A percentile compares a stretch with the other conserved stretches of the same genome.
Evolutionary conservation across 2,113 vertebrate species (phyloP).

Genomic region (Notothenia coriiceps): DNA sequence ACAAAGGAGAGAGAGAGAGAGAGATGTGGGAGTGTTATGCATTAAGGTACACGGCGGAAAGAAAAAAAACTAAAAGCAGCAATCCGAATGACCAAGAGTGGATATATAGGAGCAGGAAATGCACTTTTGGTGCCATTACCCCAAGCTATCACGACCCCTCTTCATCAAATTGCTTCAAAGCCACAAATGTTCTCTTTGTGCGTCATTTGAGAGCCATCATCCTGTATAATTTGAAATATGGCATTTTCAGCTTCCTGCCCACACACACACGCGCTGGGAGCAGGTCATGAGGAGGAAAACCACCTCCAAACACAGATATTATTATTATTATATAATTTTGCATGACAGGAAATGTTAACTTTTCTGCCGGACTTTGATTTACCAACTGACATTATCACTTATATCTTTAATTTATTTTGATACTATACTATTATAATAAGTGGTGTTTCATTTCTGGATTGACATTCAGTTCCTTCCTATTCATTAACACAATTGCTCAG

Average conservation of each 20-base stretch:
- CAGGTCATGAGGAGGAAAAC: constrained; percentile 7
- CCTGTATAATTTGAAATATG: constrained; percentile 46
- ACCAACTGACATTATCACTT: neutral
- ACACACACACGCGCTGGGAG: neutral
- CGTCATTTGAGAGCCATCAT: constrained; percentile 67
- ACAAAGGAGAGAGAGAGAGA: constrained; percentile 32
- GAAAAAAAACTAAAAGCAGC: constrained; percentile 59
- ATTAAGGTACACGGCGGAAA: constrained; percentile 11
- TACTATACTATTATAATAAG: too few species aligned
- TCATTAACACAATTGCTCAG: neutral
- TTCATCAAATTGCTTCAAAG: constrained; percentile 70
- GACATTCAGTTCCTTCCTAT: neutral
- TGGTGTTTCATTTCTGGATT: neutral
- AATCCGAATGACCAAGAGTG: constrained; percentile 48
- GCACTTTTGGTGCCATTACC: constrained; percentile 62
- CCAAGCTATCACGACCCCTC: constrained; percentile 63
- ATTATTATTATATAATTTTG: neutral
- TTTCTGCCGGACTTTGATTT: neutral
- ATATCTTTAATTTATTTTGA: neutral
- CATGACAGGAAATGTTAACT: neutral
- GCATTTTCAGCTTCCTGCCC: constrained; percentile 54
- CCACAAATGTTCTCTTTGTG: constrained; percentile 67
- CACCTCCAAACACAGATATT: neutral
- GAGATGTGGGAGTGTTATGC: constrained; percentile 35
- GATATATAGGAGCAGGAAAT: constrained; percentile 56